phyloP scores from a whole-genome alignment of 2,797 vertebrate genomes.

The Falco columbarius region DNA sequence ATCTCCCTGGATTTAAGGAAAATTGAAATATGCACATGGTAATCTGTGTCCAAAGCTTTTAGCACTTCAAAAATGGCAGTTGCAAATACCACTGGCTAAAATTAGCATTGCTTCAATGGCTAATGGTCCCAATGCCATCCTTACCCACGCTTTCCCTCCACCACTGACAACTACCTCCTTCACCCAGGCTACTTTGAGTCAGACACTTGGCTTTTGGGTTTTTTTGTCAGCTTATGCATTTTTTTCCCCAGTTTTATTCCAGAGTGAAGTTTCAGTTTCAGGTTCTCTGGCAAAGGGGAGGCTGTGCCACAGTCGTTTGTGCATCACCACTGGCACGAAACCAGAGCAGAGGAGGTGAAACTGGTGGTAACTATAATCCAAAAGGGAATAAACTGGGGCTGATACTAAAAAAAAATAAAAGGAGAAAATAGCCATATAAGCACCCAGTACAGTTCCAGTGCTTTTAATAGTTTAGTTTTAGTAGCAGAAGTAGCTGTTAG shows the following conservation, averaged over 20 bases:
- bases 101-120: background rate
- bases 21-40: conserved; percentile 52
- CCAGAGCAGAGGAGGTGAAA: background rate
- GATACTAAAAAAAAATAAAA: background rate
- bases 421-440: background rate
- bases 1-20: conserved; percentile 31
- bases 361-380: background rate
- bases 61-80: conserved; percentile 77
- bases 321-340: background rate
- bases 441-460: background rate
- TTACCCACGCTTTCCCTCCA: background rate
- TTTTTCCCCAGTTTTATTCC: background rate
- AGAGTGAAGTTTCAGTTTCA: background rate
- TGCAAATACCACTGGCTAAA: conserved; percentile 16
- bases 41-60: conserved; percentile 75
- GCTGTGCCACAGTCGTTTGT: background rate
- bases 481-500: background rate
- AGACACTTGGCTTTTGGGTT: background rate
- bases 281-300: background rate
- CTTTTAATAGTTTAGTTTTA: background rate
- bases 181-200: background rate
- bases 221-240: background rate
- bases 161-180: background rate
- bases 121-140: background rate
- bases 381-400: background rate